Evolutionary conservation across 2,888 invertebrate species (phyloP).

Genomic region (Eumerus sabulonum): DNA sequence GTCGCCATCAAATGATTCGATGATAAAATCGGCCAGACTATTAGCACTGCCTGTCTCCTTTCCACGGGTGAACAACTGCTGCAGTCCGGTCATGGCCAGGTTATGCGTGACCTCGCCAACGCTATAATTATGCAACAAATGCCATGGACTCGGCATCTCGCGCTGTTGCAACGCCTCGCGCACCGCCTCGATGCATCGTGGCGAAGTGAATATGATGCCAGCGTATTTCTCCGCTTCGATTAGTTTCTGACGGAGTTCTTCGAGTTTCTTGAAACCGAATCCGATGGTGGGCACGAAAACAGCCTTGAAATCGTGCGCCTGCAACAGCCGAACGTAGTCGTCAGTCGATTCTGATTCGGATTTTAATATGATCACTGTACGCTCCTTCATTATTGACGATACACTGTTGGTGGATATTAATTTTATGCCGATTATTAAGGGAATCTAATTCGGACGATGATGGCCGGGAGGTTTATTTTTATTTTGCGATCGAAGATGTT

Average conservation of each 20-base stretch:
- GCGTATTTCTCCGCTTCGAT: slow-evolving; percentile 78
- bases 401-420: slow-evolving; percentile 3
- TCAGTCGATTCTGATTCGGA: slow-evolving; percentile 79
- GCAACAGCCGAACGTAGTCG: slow-evolving; percentile 79
- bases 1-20: slow-evolving; percentile 79
- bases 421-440: slow-evolving; percentile 2
- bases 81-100: slow-evolving; percentile 78
- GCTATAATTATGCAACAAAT: slow-evolving; percentile 79
- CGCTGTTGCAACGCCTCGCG: slow-evolving; percentile 77
- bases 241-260: slow-evolving; percentile 78
- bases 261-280: slow-evolving; percentile 80
- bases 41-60: slow-evolving; percentile 81
- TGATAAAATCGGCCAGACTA: slow-evolving; percentile 80
- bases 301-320: slow-evolving; percentile 79
- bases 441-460: slow-evolving; percentile 33
- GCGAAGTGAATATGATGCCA: slow-evolving; percentile 81
- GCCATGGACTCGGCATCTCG: slow-evolving; percentile 78
- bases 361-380: slow-evolving; percentile 77
- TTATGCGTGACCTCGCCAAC: slow-evolving; percentile 81
- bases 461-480: slow-evolving; percentile 47
- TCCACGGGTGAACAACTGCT: slow-evolving; percentile 79
- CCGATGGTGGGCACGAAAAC: slow-evolving; percentile 80
- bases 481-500: slow-evolving; percentile 32
- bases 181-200: slow-evolving; percentile 80
- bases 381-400: slow-evolving; percentile 52